Conservation (phyloP, 2,113 vertebrate genomes). For the Micronycteris hirsuta region DNA sequence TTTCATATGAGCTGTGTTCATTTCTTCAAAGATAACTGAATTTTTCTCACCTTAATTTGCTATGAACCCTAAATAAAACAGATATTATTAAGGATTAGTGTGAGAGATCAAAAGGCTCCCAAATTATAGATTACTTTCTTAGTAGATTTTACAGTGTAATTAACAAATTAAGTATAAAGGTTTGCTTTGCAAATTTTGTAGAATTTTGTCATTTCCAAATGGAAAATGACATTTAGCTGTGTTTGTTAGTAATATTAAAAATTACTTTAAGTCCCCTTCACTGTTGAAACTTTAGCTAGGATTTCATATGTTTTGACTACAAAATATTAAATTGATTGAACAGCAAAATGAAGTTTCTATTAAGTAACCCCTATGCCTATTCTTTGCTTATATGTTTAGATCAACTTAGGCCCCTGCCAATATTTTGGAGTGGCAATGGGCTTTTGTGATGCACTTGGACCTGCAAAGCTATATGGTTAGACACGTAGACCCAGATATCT, state of each 20-base stretch:
- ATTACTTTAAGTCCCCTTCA: not conserved
- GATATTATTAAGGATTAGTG: not conserved
- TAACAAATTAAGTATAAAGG: not conserved
- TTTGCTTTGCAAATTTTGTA: not conserved
- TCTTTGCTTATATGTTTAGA: not conserved
- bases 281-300: not conserved
- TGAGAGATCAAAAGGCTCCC: not conserved
- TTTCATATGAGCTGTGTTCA: not conserved
- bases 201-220: not conserved
- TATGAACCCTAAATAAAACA: not conserved
- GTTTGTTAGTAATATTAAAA: not conserved
- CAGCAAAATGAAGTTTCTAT: not conserved
- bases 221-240: not conserved
- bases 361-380: not conserved
- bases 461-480: not conserved
- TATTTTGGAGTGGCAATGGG: not conserved
- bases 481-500: not conserved
- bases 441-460: not conserved
- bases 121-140: not conserved
- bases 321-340: not conserved
- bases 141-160: not conserved
- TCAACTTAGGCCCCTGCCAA: not conserved
- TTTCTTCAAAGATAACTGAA: not conserved
- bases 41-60: not conserved
- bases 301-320: not conserved